Base-by-base conservation (phyloP, 2,113 vertebrate species). In the Spheniscus mendiculus region DNA sequence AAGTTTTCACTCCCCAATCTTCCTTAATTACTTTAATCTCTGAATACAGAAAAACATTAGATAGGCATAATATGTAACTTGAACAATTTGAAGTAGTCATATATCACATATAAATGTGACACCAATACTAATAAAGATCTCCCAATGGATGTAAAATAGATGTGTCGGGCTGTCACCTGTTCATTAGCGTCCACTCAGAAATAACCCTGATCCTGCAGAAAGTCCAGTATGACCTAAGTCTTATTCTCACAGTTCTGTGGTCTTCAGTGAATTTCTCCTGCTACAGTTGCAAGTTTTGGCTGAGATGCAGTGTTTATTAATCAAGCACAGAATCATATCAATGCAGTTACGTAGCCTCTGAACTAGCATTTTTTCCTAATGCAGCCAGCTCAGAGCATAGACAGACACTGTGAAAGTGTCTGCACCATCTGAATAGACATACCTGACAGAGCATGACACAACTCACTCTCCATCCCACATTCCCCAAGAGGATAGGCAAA, bases 11-110 rank as follows among this genome's bases (percentile, higher is more conserved):
- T 32, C 38, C 66, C 32, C 5, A 58, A 13, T 53, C 74, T 45
- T 82, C 34, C 61, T 59, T 95, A 91, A 74, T 87, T 91, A 87
- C 32, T 90, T 42, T 92, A 71, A 92, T 85, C 30, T 74, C 78
- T 63, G 34, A 81, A 84, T 25, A 52, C 10, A 74, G 32, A 76
- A 87, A 94, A 93, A 61, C 56, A 58, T 12, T 38, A 90, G 21
- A 36, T 56, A 72, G 45, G 56, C 9, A 90, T 53, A 70, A 73
- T 74, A 79, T 21, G 8, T 74, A 94, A 82, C 65, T 82, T 32
- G n/a, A 95, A 87, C 19, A 90, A 66, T 69, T 70, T 80, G 61
- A 92, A 55, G 9, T 67, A 69, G 23, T 70, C 59, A 85, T 84
- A 87, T 11, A 42, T 42, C 42, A 42, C 42, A 42, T 42, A 42